Conservation (phyloP, 2,797 vertebrate genomes). For the Harpagifer antarcticus region DNA sequence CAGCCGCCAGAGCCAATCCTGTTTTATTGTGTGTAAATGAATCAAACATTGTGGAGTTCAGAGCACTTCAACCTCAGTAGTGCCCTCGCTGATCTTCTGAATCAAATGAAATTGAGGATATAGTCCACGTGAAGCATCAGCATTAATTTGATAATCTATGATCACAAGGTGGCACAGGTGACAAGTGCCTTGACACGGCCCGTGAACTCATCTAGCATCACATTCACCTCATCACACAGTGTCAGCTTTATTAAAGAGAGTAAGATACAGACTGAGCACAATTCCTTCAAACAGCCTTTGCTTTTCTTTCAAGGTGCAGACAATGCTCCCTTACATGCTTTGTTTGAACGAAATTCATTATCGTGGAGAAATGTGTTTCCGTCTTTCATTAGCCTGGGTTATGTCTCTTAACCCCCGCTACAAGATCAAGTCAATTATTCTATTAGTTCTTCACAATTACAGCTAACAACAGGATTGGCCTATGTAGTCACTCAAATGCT, state of each 20-base stretch:
- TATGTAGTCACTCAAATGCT: slow-evolving; percentile 36
- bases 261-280: slow-evolving; percentile 44
- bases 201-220: slow-evolving; percentile 72
- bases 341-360: slow-evolving; percentile 68
- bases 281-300: slow-evolving; percentile 18
- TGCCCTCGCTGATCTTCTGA: slow-evolving; percentile 72
- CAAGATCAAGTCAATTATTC: slow-evolving; percentile 68
- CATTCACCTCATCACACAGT: slow-evolving; percentile 70
- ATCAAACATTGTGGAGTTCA: slow-evolving; percentile 73
- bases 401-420: slow-evolving; percentile 69
- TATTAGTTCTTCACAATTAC: slow-evolving; percentile 59
- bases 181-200: slow-evolving; percentile 75
- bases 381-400: slow-evolving; percentile 66
- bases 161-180: slow-evolving; percentile 73
- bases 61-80: slow-evolving; percentile 63
- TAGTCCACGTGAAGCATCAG: slow-evolving; percentile 69
- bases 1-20: slow-evolving; percentile 56
- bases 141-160: slow-evolving; percentile 78
- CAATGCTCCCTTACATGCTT: slow-evolving; percentile 44
- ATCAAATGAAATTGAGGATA: slow-evolving; percentile 74
- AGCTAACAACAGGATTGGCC: slow-evolving; percentile 47
- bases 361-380: slow-evolving; percentile 60
- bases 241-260: slow-evolving; percentile 68
- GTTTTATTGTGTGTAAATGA: slow-evolving; percentile 77
- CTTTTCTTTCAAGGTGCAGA: slow-evolving; percentile 35